Evolutionary conservation across 2,888 invertebrate genomes (phyloP).

Genomic region (Bruchidius siliquastri): DNA sequence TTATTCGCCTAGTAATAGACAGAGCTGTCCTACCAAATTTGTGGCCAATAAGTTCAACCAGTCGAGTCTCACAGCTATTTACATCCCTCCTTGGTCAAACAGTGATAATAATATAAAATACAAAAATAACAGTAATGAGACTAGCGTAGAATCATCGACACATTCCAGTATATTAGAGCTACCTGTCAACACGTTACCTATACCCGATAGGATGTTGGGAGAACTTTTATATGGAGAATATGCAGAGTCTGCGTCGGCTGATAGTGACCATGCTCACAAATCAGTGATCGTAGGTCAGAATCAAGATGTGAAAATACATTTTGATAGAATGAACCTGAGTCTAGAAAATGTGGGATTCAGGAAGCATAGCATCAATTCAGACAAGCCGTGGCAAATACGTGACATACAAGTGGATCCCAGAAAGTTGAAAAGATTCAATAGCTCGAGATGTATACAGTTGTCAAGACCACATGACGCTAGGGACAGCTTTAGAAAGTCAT

Average conservation of each 20-base stretch:
- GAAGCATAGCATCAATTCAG: slow-evolving; percentile 58
- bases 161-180: slow-evolving; percentile 57
- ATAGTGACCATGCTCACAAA: slow-evolving; percentile 33
- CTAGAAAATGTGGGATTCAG: slow-evolving; percentile 40
- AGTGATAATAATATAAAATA: slow-evolving; percentile 42
- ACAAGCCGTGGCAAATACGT: slow-evolving; percentile 51
- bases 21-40: slow-evolving; percentile 64
- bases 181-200: slow-evolving; percentile 48
- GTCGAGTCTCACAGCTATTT: slow-evolving; percentile 52
- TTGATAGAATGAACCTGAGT: slow-evolving; percentile 29
- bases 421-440: slow-evolving; percentile 42
- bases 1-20: slow-evolving; percentile 49
- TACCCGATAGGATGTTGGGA: slow-evolving; percentile 53
- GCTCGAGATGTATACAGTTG: slow-evolving; percentile 48
- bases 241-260: slow-evolving; percentile 32
- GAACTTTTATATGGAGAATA: slow-evolving; percentile 50
- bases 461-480: slow-evolving; percentile 12
- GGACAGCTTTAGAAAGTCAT: not conserved
- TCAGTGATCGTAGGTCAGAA: slow-evolving; percentile 53
- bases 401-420: slow-evolving; percentile 39
- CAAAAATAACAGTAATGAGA: slow-evolving; percentile 20
- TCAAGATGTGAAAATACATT: slow-evolving; percentile 41
- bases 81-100: slow-evolving; percentile 52
- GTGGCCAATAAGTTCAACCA: slow-evolving; percentile 57
- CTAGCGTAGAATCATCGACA: slow-evolving; percentile 37